Evolutionary conservation across 1,140 invertebrate genomes (phyloP).

Genomic region (Aphelenchoides besseyi): DNA sequence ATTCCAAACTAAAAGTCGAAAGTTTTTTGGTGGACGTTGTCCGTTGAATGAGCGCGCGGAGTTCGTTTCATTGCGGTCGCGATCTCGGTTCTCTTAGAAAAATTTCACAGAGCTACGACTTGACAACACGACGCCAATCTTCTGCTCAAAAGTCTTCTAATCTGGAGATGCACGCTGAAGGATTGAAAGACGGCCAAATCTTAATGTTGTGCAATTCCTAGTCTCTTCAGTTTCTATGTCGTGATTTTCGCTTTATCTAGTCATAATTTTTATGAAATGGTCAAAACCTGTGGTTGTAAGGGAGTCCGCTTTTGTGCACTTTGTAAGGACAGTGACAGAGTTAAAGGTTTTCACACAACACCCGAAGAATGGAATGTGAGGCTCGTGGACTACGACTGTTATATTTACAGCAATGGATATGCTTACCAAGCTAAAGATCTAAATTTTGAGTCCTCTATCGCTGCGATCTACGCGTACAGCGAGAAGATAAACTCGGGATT

Average conservation of each 20-base stretch:
- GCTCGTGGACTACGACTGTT: constrained; percentile 26
- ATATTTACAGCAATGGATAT: constrained; percentile 26
- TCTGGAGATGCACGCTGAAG: too few species aligned
- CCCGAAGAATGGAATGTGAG: constrained; percentile 31
- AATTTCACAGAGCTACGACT: too few species aligned
- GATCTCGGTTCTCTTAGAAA: background rate
- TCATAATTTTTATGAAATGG: background rate
- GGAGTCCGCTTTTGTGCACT: constrained; percentile 47
- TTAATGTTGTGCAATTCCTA: too few species aligned
- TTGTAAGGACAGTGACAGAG: constrained; percentile 43
- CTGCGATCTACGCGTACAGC: constrained; percentile 7
- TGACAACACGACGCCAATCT: too few species aligned
- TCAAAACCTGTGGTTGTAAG: constrained; percentile 38
- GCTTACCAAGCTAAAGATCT: constrained; percentile 12
- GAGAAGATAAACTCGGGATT: constrained; percentile 21
- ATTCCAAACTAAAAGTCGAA: background rate
- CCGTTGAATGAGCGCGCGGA: background rate
- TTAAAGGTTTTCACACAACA: constrained; percentile 31
- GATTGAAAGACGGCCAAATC: background rate
- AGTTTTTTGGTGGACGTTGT: background rate
- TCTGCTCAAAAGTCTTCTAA: too few species aligned
- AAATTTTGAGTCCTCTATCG: constrained; percentile 6
- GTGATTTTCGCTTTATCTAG: too few species aligned
- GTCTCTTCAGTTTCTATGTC: too few species aligned
- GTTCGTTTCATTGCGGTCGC: background rate